These are phyloP conservation scores for Callorhinus ursinus DNA, from an alignment of 2,113 vertebrate genomes.

Conservation along the genomic window DNA sequence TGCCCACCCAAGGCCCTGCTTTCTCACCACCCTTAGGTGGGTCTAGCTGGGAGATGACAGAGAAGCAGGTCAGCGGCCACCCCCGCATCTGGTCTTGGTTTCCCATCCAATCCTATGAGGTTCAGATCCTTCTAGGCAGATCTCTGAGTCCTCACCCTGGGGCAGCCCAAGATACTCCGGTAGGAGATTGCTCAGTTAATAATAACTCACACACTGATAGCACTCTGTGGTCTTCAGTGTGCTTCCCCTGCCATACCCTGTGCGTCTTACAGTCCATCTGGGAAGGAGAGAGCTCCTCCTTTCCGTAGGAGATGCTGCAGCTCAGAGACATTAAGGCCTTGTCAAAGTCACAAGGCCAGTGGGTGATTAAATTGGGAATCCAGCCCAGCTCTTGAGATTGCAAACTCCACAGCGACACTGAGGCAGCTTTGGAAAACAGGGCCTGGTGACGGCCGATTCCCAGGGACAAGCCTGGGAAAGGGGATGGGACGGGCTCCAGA, in stretches of 20 bases:
- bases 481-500: too few relatives aligned
- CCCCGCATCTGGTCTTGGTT: background rate
- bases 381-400: constrained; percentile 30
- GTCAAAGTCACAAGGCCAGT: constrained; percentile 8
- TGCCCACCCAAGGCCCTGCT: background rate
- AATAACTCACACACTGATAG: background rate
- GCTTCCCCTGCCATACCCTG: background rate
- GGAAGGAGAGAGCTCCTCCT: background rate
- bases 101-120: background rate
- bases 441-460: background rate
- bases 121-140: background rate
- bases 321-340: constrained; percentile 23
- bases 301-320: background rate
- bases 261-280: background rate
- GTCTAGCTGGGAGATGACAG: background rate
- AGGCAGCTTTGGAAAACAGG: background rate
- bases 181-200: background rate
- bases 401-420: background rate
- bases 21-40: background rate
- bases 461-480: background rate
- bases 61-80: background rate
- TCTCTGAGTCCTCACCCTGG: background rate
- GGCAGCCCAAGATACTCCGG: background rate
- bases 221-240: background rate
- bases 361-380: background rate